Conservation (phyloP, 2,113 vertebrate genomes). For the Peucedramus taeniatus region DNA sequence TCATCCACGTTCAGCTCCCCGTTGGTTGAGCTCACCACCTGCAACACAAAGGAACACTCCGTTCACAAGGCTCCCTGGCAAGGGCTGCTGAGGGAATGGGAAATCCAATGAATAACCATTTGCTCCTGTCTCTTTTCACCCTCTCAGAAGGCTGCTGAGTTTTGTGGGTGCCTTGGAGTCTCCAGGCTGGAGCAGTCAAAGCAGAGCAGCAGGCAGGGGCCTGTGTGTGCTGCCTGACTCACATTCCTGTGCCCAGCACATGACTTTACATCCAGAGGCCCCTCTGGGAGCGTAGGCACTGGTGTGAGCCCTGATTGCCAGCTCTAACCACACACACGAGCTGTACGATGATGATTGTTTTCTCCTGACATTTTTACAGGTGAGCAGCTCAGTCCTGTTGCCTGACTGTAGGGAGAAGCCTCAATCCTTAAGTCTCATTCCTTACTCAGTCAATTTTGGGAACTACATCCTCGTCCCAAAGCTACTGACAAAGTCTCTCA, state of each 20-base stretch:
- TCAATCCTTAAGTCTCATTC: background rate
- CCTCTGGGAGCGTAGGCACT: background rate
- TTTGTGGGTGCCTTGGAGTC: background rate
- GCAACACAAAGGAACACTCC: constrained; percentile 35
- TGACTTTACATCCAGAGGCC: background rate
- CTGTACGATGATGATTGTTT: background rate
- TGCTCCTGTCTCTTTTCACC: background rate
- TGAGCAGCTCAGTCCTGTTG: background rate
- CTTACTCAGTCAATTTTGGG: background rate
- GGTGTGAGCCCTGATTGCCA: background rate
- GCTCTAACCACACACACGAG: background rate
- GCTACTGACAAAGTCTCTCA: background rate
- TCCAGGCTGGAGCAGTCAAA: background rate
- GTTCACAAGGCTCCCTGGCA: background rate
- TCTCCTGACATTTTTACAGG: background rate
- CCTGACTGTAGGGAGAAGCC: background rate
- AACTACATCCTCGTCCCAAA: background rate
- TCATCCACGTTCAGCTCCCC: constrained; percentile 96
- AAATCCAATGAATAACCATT: rapidly evolving
- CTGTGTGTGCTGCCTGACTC: background rate
- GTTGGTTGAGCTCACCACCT: constrained; percentile 98
- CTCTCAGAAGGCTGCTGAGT: background rate
- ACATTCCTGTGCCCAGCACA: background rate
- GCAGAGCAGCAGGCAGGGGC: background rate
- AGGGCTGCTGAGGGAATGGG: background rate